phyloP scores from a whole-genome alignment of 2,797 vertebrate genomes.

The Phataginus tetradactyla region DNA sequence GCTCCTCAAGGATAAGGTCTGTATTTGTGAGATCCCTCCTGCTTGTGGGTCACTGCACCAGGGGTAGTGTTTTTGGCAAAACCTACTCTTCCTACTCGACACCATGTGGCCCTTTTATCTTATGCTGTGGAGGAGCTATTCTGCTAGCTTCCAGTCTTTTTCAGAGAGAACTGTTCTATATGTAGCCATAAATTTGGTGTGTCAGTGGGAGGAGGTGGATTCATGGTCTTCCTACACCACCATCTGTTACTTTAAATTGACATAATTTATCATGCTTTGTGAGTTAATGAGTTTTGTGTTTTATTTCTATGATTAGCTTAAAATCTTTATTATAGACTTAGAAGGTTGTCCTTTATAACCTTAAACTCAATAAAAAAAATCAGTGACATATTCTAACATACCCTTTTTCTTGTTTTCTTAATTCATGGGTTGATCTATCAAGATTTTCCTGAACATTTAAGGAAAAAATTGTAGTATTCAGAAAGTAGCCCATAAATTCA shows the following conservation, averaged over 20 bases:
- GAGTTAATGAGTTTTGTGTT: not conserved
- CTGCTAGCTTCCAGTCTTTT: not conserved
- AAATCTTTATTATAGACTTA: not conserved
- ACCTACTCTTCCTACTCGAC: not conserved
- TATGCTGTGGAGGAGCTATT: not conserved
- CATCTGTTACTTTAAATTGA: not conserved
- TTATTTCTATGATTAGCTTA: not conserved
- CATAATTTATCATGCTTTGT: not conserved
- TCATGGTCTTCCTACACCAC: not conserved
- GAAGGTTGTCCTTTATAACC: not conserved
- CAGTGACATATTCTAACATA: not conserved
- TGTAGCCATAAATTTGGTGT: not conserved
- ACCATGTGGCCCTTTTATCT: not conserved
- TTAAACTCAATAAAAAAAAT: not conserved
- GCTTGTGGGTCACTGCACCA: not conserved
- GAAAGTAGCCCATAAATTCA: not conserved
- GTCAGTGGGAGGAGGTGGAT: not conserved
- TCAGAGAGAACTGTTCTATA: not conserved
- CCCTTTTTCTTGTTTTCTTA: conserved; percentile 17
- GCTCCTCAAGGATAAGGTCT: not conserved
- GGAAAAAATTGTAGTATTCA: not conserved
- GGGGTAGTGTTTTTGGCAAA: not conserved
- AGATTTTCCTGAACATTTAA: conserved; percentile 9
- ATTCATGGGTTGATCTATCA: not conserved
- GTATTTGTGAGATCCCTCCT: not conserved